phyloP scores from a whole-genome alignment of 2,113 vertebrate species.

The Oncorhynchus mykiss region DNA sequence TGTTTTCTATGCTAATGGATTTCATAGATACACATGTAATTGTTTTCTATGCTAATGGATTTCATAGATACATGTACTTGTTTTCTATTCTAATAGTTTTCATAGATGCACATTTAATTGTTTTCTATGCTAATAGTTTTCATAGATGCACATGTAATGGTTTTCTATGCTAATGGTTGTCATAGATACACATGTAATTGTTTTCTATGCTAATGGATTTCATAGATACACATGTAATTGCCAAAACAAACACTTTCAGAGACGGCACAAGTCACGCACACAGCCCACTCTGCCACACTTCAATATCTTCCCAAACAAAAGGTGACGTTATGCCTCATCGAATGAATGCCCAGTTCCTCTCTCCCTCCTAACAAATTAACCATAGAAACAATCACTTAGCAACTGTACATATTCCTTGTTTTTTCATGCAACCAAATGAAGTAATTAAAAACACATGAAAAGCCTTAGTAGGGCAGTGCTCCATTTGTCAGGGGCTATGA shows the following conservation, averaged over 20 bases:
- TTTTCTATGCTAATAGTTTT: too few species aligned
- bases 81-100: too few species aligned
- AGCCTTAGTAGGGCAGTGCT: too few species aligned
- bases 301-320: conserved; percentile 19
- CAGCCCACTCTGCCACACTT: conserved; percentile 6
- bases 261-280: background rate
- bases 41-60: background rate
- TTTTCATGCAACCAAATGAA: background rate
- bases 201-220: too few species aligned
- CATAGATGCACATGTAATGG: too few species aligned
- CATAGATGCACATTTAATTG: too few species aligned
- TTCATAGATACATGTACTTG: too few species aligned
- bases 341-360: background rate
- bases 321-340: background rate
- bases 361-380: background rate
- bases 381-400: conserved; percentile 41
- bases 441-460: too few species aligned
- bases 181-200: too few species aligned
- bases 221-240: too few species aligned
- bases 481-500: background rate
- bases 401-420: conserved; percentile 13
- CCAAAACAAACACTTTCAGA: background rate
- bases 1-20: conserved; percentile 21
- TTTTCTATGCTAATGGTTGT: too few species aligned
- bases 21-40: conserved; percentile 19